A percentile compares a stretch with the other conserved stretches of the same genome.
Evolutionary conservation across 2,113 vertebrate genomes (phyloP).

Genomic region (Pelvicachromis taeniatus): DNA sequence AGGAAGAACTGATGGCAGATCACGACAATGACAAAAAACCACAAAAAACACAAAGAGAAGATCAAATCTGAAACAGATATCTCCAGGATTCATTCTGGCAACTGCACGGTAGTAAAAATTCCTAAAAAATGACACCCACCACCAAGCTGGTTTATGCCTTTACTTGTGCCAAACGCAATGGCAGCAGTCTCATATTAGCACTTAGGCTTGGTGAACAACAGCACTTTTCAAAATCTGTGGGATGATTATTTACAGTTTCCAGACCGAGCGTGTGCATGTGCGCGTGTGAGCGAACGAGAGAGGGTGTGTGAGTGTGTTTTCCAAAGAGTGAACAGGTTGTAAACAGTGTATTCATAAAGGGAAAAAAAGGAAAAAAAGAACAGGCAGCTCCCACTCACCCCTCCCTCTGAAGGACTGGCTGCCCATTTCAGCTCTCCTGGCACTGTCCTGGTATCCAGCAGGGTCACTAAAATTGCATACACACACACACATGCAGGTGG

Average conservation of each 20-base stretch:
- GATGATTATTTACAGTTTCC: conserved; percentile 61
- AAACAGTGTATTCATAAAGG: conserved; percentile 41
- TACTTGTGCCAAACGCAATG: conserved; percentile 53
- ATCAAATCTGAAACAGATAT: conserved; percentile 30
- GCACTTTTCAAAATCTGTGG: conserved; percentile 66
- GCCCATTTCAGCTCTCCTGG: conserved; percentile 98
- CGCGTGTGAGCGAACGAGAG: not conserved
- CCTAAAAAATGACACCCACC: conserved; percentile 65
- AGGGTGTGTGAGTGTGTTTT: conserved; percentile 15
- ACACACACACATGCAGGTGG: conserved; percentile 7
- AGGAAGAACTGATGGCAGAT: not conserved
- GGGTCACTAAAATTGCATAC: conserved; percentile 80
- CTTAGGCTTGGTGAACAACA: conserved; percentile 63
- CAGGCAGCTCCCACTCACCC: conserved; percentile 82
- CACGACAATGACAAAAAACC: not conserved
- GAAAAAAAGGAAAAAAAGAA: not conserved
- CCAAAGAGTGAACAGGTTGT: conserved; percentile 52
- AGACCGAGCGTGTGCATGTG: conserved; percentile 16
- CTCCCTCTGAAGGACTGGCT: conserved; percentile 94
- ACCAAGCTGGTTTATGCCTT: conserved; percentile 62
- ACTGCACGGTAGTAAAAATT: conserved; percentile 40
- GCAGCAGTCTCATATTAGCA: conserved; percentile 67
- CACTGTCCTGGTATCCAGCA: conserved; percentile 95
- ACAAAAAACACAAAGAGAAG: conserved; percentile 18
- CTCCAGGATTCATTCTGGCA: conserved; percentile 47